These are phyloP conservation scores for Pedetes capensis DNA, from an alignment of 2,113 vertebrate species.

Conservation along the genomic window DNA sequence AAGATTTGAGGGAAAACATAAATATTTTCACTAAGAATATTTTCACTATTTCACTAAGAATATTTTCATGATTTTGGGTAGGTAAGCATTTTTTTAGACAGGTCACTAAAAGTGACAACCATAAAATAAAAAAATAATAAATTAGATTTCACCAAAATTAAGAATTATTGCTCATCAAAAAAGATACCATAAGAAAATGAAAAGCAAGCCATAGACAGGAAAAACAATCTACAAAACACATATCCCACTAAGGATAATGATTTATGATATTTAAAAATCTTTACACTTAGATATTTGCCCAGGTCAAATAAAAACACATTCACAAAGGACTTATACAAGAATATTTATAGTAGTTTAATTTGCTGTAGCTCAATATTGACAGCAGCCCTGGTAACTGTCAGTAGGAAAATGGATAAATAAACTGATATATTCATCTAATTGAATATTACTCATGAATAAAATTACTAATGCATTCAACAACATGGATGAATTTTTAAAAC, in stretches of 20 bases:
- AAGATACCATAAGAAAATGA: neutral
- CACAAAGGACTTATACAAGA: neutral
- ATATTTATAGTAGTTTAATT: neutral
- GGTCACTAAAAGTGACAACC: neutral
- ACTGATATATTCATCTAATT: neutral
- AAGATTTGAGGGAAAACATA: neutral
- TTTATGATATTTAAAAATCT: neutral
- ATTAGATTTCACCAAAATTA: neutral
- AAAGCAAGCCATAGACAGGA: neutral
- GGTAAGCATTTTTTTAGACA: neutral
- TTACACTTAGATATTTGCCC: neutral
- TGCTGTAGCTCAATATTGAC: neutral
- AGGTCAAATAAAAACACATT: neutral
- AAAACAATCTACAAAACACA: constrained; percentile 6
- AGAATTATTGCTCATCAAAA: neutral
- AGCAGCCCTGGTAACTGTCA: neutral
- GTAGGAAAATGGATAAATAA: neutral
- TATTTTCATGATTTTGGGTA: neutral
- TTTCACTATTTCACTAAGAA: neutral
- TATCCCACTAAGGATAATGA: neutral
- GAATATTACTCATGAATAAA: neutral
- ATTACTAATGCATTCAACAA: neutral
- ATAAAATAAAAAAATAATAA: neutral
- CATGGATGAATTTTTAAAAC: neutral
- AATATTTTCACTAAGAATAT: neutral